Evolutionary conservation across 1,140 invertebrate species (phyloP), one percentile per base, ranked within the genome.

Genomic region (Holotrichia oblita): DNA sequence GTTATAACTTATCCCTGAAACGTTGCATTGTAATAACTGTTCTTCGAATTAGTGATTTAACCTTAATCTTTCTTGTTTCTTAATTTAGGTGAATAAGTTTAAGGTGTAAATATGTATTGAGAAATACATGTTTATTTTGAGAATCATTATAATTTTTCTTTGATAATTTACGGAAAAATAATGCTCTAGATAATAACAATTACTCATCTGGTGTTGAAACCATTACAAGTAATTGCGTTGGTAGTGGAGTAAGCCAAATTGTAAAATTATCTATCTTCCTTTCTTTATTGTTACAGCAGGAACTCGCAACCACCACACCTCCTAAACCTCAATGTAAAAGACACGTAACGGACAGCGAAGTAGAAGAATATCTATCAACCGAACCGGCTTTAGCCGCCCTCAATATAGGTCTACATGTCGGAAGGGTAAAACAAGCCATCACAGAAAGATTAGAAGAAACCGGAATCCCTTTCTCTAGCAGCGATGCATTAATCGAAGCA

Each of bases 401-500:
- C 61, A 88, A 91, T 78, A 90, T 94, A 80, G 93, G 93, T 0
- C 87, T 95, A 22, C 91, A 93, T 82, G 88, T 90, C 0, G 91
- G 90, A n/a, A 86, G 91, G 73, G 90, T 95, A 2, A 91, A 92
- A 80, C 87, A 88, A 79, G 92, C 92, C 0, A 87, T 94, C 6
- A 88, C 88, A 55, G 86, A 89, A 64, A 88, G 90, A 83, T 82
- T 93, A 72, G 88, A 90, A 44, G 83, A 88, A 77, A 90, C 89
- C 27, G 91, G 92, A 84, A 78, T 73, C 73, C 83, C 81, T 3
- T 94, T 92, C 84, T 86, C 86, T 10, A 89, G 90, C 34, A 87
- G 91, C 0, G 92, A 94, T 82, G 89, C 92, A 48, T 85, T 94
- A 10, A 90, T 95, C 69, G 91, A 93, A 83, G 92, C 93, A 12